These are phyloP conservation scores for Patella ulyssiponensis DNA, from an alignment of 2,888 invertebrate species.

Conservation along the genomic window DNA sequence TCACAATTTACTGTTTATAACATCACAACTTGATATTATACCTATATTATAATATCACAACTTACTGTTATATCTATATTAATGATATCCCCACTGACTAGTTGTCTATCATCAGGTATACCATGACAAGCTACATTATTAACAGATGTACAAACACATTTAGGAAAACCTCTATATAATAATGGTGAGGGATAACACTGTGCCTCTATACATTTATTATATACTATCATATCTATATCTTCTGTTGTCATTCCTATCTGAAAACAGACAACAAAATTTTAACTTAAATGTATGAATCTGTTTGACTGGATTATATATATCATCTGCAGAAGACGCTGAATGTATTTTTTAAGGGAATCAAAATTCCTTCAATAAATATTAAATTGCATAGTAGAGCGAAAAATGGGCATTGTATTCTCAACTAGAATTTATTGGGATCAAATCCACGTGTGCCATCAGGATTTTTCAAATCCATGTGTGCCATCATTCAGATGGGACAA, in stretches of 20 bases:
- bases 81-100: constrained; percentile 88
- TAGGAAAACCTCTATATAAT: constrained; percentile 87
- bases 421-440: too few relatives aligned
- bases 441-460: too few relatives aligned
- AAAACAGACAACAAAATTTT: constrained; percentile 3
- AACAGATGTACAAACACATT: constrained; percentile 91
- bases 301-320: not conserved
- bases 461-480: too few relatives aligned
- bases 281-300: not conserved
- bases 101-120: constrained; percentile 85
- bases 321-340: not conserved
- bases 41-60: too few relatives aligned
- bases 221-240: constrained; percentile 84
- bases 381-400: too few relatives aligned
- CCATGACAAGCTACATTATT: constrained; percentile 95
- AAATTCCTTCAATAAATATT: too few relatives aligned
- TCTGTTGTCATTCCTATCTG: constrained; percentile 84
- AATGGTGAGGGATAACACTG: constrained; percentile 92
- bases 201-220: constrained; percentile 80
- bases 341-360: not conserved
- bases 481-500: too few relatives aligned
- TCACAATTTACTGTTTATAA: too few relatives aligned
- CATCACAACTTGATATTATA: too few relatives aligned
- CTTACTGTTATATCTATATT: constrained; percentile 92
- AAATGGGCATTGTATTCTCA: too few relatives aligned